Base-by-base conservation (phyloP, 2,797 vertebrate species). In the Botia kubotai region DNA sequence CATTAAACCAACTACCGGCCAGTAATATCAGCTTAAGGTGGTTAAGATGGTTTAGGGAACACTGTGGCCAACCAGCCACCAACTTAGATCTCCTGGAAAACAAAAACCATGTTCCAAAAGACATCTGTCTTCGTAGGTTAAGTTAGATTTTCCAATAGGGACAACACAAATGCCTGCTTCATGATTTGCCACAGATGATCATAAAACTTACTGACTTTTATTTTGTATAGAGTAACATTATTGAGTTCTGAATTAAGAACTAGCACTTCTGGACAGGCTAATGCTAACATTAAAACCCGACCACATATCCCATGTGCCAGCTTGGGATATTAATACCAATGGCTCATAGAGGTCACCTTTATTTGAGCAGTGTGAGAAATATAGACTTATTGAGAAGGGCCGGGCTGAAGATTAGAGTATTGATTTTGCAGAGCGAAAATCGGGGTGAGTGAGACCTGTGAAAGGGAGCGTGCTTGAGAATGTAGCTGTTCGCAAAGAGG, bases 361-460 rank as follows among this genome's bases (percentile, higher is more conserved):
- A 39, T 43, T 19, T 72, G 73, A 58, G 46, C 58, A 62, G 39
- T 69, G 72, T 75, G 65, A 77, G 83, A 84, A 67, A 82, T 85
- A 82, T 80, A 86, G 83, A 87, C 85, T 82, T 88, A 89, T 86
- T 83, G 85, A 79, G 79, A 77, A 70, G 75, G 87, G 85, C 81
- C 46, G 72, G 79, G 82, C 80, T 83, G 85, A 89, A 89, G 88
- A 91, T 91, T 92, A 92, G 84, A 89, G 89, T 89, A 91, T 91
- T 80, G 91, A 92, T 90, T 90, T 82, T 84, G 79, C 78, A 39
- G 52, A 43, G 84, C 72, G 65, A 90, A 91, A 81, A 81, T 90
- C 87, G 60, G 71, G 86, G 86, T 86, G 66, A 66, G 77, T 84
- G 83, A 69, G 72, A 80, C 72, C 46, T 72, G 58, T 67, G 65